Evolutionary conservation across 2,797 vertebrate species (phyloP).

Genomic region (Neoniphon sammara): DNA sequence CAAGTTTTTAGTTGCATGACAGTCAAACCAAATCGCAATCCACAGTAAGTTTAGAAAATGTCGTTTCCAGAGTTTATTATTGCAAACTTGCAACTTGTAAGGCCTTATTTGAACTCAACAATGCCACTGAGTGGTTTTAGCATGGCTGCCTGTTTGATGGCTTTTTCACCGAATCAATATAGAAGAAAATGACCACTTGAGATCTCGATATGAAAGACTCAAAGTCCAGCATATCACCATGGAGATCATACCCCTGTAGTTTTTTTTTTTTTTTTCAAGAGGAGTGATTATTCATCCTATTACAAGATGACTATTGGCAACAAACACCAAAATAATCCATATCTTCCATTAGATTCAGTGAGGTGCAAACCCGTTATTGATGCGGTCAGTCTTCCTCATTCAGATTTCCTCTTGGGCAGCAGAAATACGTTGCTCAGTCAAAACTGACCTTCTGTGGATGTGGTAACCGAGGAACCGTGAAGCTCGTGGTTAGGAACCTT

Average conservation of each 20-base stretch:
- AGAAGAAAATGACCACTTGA: conserved; percentile 8
- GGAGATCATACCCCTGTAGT: not conserved
- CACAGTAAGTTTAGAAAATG: no score
- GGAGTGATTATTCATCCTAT: not conserved
- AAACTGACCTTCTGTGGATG: conserved; percentile 15
- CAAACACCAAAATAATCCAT: not conserved
- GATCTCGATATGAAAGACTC: not conserved
- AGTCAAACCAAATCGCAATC: no score
- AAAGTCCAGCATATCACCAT: not conserved
- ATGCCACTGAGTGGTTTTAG: not conserved
- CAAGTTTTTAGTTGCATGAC: not conserved
- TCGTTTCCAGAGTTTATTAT: not conserved
- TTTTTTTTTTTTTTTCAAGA: not conserved
- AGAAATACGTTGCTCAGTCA: conserved; percentile 7
- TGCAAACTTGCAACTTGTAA: not conserved
- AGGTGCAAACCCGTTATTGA: not conserved
- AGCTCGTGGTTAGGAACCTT: not conserved
- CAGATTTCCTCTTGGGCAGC: not conserved
- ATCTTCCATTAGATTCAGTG: not conserved
- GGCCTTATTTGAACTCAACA: not conserved
- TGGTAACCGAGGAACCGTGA: not conserved
- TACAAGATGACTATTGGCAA: conserved; percentile 4
- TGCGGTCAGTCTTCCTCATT: not conserved
- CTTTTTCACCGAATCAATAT: not conserved
- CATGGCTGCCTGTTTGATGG: not conserved